Conservation (phyloP, 2,797 vertebrate species). For the Huso huso region DNA sequence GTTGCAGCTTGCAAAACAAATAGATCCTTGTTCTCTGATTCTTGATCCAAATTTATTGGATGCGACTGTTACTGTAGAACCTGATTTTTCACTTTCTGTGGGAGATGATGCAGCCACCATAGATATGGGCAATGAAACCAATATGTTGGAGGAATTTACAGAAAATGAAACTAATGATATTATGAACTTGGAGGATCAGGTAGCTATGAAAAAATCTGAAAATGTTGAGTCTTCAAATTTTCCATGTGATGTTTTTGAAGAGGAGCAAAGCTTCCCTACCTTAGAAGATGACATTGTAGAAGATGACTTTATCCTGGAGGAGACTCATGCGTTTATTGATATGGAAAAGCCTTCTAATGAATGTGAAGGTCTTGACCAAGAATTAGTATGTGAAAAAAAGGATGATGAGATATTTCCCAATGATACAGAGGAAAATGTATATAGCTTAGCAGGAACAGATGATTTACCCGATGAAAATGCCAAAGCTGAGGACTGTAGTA, state of each 20-base stretch:
- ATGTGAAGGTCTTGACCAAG: no score
- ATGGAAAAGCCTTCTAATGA: no score
- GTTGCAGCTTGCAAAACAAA: constrained; percentile 61
- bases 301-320: background rate
- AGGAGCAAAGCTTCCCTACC: constrained; percentile 41
- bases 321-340: no score
- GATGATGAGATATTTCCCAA: no score
- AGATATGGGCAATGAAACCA: constrained; percentile 51
- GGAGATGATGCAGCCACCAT: constrained; percentile 50
- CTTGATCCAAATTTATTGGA: constrained; percentile 55
- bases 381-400: no score
- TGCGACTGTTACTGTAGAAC: constrained; percentile 59
- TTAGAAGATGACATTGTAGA: constrained; percentile 19
- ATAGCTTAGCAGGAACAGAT: no score
- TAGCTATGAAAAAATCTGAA: constrained; percentile 20
- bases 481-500: no score
- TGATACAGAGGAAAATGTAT: no score
- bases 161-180: constrained; percentile 35
- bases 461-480: no score
- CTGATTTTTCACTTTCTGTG: constrained; percentile 46
- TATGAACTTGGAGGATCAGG: constrained; percentile 26
- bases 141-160: constrained; percentile 32
- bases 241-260: constrained; percentile 53
- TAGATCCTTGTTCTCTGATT: constrained; percentile 27
- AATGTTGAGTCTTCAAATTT: constrained; percentile 40